phyloP scores from a whole-genome alignment of 2,113 vertebrate genomes.

The Hemiprocne comata region DNA sequence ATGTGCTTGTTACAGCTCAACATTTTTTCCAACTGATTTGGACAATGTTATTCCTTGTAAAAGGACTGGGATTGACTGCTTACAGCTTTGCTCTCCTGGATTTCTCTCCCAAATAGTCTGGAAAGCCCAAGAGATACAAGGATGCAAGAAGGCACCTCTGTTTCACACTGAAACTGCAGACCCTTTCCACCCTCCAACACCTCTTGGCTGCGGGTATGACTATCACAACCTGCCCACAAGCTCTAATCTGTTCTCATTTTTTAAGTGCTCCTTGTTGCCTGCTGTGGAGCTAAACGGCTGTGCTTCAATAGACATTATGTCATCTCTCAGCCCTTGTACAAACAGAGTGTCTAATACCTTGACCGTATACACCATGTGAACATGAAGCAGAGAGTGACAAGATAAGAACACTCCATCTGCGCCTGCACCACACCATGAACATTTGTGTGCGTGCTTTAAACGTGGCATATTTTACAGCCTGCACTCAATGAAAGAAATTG shows the following conservation, averaged over 20 bases:
- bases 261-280: conserved; percentile 70
- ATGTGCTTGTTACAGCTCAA: background rate
- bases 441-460: background rate
- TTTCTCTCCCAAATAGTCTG: conserved; percentile 7
- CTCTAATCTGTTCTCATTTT: conserved; percentile 72
- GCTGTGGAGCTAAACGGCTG: conserved; percentile 48
- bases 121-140: conserved; percentile 1
- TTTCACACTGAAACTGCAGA: background rate
- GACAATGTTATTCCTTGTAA: background rate
- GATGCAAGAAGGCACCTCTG: background rate
- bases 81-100: background rate
- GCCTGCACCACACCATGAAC: background rate
- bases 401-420: conserved; percentile 66
- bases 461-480: background rate
- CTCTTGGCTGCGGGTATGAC: background rate
- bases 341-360: conserved; percentile 77
- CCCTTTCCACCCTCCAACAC: background rate
- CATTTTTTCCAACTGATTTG: conserved; percentile 38
- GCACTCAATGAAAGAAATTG: background rate
- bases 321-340: conserved; percentile 71
- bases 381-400: conserved; percentile 45
- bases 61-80: background rate
- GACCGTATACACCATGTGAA: background rate
- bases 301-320: conserved; percentile 81
- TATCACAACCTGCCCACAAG: background rate